Base-by-base conservation (phyloP, 2,888 invertebrate genomes). In the Drosophila fulvimacula region DNA sequence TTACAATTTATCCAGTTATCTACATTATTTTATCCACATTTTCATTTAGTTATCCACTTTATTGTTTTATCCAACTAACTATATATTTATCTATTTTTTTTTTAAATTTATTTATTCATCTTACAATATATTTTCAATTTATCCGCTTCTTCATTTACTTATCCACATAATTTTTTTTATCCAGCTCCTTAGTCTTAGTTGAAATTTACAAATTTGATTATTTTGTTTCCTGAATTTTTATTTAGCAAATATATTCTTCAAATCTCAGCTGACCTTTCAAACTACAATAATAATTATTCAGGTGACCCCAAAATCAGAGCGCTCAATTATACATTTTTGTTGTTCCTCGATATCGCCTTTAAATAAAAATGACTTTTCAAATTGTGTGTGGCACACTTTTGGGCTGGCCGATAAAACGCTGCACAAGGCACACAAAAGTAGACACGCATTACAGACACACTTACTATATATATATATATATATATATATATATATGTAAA, bases 371-470 rank as follows among this genome's bases (percentile, higher is more conserved):
- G n/a, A 30, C 38, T 62, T 24, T 39, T 67, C 52, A 55, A 49
- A 49, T 57, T 42, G 34, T 27, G 30, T 27, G 67, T 62, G 77
- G 73, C 75, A 72, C 64, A 76, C 77, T 76, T 76, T 67, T 38
- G 9, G 66, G 66, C 66, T 49, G 62, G 19, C 58, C 32, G 24
- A n/a, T 41, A 57, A 56, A 59, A 52, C 49, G 27, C 42, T 48
- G 65, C 71, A 66, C 46, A 41, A 24, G 38, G 66, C 63, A 52
- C 76, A 34, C 58, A 46, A 42, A 42, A 57, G 46, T 55, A 60
- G 67, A 63, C 76, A 76, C 73, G 73, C 76, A 72, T 30, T 68
- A 34, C 52, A 34, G 19, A 5, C 32, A 41, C 44, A 24, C 36
- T n/a, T n/a, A n/a, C n/a, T n/a, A n/a, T n/a, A n/a, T n/a, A n/a